Evolutionary conservation across 2,888 invertebrate species (phyloP).

Genomic region (Apomyelois bistriatella): DNA sequence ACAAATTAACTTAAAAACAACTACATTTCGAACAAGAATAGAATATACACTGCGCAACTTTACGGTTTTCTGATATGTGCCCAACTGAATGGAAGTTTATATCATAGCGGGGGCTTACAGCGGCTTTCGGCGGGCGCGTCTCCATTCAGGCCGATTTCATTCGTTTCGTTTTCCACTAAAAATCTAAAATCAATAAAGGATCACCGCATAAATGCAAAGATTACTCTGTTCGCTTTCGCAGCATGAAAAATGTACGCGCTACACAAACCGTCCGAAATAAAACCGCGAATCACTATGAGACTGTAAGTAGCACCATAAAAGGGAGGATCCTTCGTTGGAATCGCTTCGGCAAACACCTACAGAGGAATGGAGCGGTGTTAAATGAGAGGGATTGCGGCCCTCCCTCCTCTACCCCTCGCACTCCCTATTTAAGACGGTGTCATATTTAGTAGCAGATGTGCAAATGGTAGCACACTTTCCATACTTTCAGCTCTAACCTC

Average conservation of each 20-base stretch:
- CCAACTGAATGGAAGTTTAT: slow-evolving; percentile 70
- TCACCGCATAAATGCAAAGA: slow-evolving; percentile 79
- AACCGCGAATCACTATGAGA: slow-evolving; percentile 79
- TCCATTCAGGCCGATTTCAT: slow-evolving; percentile 75
- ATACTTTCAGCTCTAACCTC: slow-evolving; percentile 15
- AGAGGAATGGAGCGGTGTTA: slow-evolving; percentile 75
- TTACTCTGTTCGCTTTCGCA: slow-evolving; percentile 70
- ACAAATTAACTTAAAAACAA: too few relatives aligned
- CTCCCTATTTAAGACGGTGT: slow-evolving; percentile 54
- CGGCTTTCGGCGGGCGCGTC: slow-evolving; percentile 72
- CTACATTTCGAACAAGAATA: too few relatives aligned
- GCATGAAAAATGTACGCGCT: slow-evolving; percentile 76
- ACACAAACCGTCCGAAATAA: slow-evolving; percentile 77
- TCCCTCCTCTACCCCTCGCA: slow-evolving; percentile 25
- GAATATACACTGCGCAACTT: slow-evolving; percentile 41
- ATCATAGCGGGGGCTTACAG: slow-evolving; percentile 71
- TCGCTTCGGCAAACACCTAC: slow-evolving; percentile 80
- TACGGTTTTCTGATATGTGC: slow-evolving; percentile 59
- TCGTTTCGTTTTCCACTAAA: slow-evolving; percentile 77
- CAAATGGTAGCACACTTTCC: slow-evolving; percentile 43
- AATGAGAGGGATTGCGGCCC: slow-evolving; percentile 76
- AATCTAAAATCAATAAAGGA: slow-evolving; percentile 81
- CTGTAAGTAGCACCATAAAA: slow-evolving; percentile 76
- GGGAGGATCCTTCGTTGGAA: slow-evolving; percentile 70
- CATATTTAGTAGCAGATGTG: slow-evolving; percentile 60